A percentile compares a stretch with the other conserved stretches of the same genome.
These are phyloP conservation scores for Epinotia nisella DNA, from an alignment of 2,888 invertebrate genomes.

Conservation along the genomic window DNA sequence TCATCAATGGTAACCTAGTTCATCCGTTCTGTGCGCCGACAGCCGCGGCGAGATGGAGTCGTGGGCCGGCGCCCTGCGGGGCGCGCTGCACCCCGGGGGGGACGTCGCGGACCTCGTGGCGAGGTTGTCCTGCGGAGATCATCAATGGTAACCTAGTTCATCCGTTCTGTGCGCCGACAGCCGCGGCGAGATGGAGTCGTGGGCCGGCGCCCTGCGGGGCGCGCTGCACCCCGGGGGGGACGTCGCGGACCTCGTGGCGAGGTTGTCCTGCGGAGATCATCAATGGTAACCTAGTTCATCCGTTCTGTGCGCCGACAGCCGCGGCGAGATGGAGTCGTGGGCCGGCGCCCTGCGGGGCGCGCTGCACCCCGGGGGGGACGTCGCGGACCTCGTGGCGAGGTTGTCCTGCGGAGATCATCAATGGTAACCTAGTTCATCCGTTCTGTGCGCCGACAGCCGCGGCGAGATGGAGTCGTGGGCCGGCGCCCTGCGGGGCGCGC, in stretches of 20 bases:
- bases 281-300: constrained; percentile 75
- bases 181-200: constrained; percentile 95
- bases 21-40: constrained; percentile 90
- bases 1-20: constrained; percentile 70
- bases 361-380: constrained; percentile 79
- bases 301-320: constrained; percentile 91
- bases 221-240: constrained; percentile 83
- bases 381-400: constrained; percentile 85
- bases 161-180: constrained; percentile 92
- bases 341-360: constrained; percentile 92
- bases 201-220: constrained; percentile 93
- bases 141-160: constrained; percentile 67
- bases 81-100: constrained; percentile 84
- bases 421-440: constrained; percentile 77
- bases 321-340: constrained; percentile 97
- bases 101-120: constrained; percentile 85
- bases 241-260: constrained; percentile 85
- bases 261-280: constrained; percentile 79
- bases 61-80: constrained; percentile 93
- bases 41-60: constrained; percentile 95
- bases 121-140: constrained; percentile 81
- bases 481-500: constrained; percentile 90
- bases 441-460: constrained; percentile 91
- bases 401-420: constrained; percentile 79
- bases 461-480: constrained; percentile 98